Conservation (phyloP, 2,113 vertebrate species). For the Antechinus flavipes region DNA sequence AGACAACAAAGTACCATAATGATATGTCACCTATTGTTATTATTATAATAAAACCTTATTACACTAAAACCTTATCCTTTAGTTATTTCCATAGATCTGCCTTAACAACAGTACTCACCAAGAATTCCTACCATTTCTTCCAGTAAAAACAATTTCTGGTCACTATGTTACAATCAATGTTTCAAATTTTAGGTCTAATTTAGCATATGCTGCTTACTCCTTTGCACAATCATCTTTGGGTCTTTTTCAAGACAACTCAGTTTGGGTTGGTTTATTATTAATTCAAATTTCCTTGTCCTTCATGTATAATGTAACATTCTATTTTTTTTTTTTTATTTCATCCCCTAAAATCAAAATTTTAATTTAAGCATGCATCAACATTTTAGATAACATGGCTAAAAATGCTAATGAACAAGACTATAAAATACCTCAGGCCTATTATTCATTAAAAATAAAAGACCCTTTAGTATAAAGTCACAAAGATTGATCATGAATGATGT, state of each 20-base stretch:
- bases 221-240: slow-evolving; percentile 47
- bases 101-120: slow-evolving; percentile 21
- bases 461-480: slow-evolving; percentile 46
- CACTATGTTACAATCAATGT: not conserved
- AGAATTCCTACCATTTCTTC: not conserved
- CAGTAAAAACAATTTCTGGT: slow-evolving; percentile 58
- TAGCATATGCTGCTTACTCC: slow-evolving; percentile 22
- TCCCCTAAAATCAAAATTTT: slow-evolving; percentile 58
- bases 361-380: slow-evolving; percentile 46
- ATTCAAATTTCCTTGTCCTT: slow-evolving; percentile 61
- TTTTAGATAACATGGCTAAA: slow-evolving; percentile 56
- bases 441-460: slow-evolving; percentile 54
- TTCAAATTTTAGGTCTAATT: slow-evolving; percentile 30
- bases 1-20: not conserved
- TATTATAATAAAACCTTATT: not conserved
- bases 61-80: slow-evolving; percentile 48
- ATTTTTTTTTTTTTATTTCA: slow-evolving; percentile 15
- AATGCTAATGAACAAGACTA: slow-evolving; percentile 28
- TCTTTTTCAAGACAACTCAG: slow-evolving; percentile 36
- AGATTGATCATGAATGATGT: slow-evolving; percentile 64
- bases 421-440: slow-evolving; percentile 50
- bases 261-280: slow-evolving; percentile 58
- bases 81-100: not conserved
- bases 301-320: slow-evolving; percentile 55
- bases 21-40: not conserved